These are phyloP conservation scores for Hyles vespertilio DNA, from an alignment of 1,140 invertebrate species.

Conservation along the genomic window DNA sequence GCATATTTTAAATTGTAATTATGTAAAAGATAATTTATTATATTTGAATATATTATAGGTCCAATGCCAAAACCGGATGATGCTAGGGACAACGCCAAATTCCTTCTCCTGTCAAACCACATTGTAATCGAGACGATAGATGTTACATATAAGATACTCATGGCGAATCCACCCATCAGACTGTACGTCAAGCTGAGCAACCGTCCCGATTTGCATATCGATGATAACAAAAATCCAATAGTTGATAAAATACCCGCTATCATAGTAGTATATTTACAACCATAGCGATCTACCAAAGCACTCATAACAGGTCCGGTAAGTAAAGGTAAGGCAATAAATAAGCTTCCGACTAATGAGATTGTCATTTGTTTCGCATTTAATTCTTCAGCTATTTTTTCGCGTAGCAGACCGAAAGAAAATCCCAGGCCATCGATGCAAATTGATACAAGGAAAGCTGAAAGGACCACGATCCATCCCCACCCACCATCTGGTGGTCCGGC, in stretches of 20 bases:
- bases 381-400: neutral
- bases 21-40: neutral
- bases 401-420: neutral
- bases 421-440: neutral
- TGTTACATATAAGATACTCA: neutral
- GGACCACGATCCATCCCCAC: conserved; percentile 6
- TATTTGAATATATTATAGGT: neutral
- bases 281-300: neutral
- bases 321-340: neutral
- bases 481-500: neutral
- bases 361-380: neutral
- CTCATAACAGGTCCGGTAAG: neutral
- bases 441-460: neutral
- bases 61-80: neutral
- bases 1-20: neutral
- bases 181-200: neutral
- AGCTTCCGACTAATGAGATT: conserved; percentile 1
- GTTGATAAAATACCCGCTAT: neutral
- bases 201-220: neutral
- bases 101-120: conserved; percentile 2
- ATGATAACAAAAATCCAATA: neutral
- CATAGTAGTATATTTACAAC: neutral
- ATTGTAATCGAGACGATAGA: neutral
- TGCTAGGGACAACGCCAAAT: neutral
- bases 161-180: neutral